Evolutionary conservation across 1,140 invertebrate species (phyloP).

Genomic region (Drosophila teissieri): DNA sequence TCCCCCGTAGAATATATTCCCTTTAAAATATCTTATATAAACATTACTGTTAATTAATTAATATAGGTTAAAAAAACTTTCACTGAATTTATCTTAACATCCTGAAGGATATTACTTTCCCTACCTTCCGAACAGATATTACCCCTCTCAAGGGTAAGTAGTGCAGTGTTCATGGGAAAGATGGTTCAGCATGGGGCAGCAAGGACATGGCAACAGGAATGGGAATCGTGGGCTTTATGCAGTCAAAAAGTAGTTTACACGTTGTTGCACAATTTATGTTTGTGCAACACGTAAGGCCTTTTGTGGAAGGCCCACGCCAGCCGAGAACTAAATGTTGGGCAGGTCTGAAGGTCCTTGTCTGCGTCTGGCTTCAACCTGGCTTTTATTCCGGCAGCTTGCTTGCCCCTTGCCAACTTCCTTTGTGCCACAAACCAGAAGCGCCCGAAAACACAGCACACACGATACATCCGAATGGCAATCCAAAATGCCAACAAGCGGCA

Average conservation of each 20-base stretch:
- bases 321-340: slow-evolving; percentile 28
- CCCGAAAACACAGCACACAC: slow-evolving; percentile 8
- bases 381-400: slow-evolving; percentile 47
- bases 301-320: slow-evolving; percentile 58
- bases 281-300: slow-evolving; percentile 81
- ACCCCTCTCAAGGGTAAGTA: neutral
- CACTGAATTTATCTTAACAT: neutral
- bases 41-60: too few species aligned
- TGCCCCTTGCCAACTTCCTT: slow-evolving; percentile 42
- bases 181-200: slow-evolving; percentile 18
- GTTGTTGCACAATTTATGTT: slow-evolving; percentile 84
- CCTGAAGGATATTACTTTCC: neutral
- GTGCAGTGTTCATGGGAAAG: neutral
- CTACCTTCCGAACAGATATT: neutral
- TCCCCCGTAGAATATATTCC: too few species aligned
- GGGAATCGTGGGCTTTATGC: slow-evolving; percentile 72
- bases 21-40: neutral
- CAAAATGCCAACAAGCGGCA: slow-evolving; percentile 32
- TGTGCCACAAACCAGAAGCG: slow-evolving; percentile 5
- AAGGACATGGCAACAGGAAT: slow-evolving; percentile 57
- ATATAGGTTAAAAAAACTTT: too few species aligned
- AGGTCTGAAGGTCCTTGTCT: slow-evolving; percentile 39
- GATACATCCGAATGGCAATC: slow-evolving; percentile 36
- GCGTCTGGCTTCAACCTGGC: slow-evolving; percentile 46
- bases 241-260: slow-evolving; percentile 84